Conservation (phyloP, 2,888 invertebrate species). For the Ectobius pallidus region DNA sequence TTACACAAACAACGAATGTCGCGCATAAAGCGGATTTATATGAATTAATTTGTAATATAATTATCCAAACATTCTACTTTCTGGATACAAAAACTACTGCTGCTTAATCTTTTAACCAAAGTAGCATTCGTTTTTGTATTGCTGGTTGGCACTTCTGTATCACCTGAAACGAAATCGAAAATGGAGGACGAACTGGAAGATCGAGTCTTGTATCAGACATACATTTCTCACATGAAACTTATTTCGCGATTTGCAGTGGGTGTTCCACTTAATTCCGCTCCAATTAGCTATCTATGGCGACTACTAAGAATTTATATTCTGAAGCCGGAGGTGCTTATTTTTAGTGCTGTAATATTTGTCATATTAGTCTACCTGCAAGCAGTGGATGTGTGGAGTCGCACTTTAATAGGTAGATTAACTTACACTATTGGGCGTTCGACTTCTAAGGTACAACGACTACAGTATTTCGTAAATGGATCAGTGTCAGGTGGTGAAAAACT, state of each 20-base stretch:
- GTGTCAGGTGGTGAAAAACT: constrained; percentile 53
- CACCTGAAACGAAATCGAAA: constrained; percentile 44
- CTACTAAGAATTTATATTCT: constrained; percentile 77
- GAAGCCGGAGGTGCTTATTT: constrained; percentile 79
- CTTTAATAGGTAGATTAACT: constrained; percentile 71
- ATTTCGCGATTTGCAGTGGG: constrained; percentile 81
- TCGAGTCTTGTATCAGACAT: constrained; percentile 85
- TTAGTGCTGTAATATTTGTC: constrained; percentile 72
- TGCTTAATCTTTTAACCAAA: too few species aligned
- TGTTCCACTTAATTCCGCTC: constrained; percentile 73
- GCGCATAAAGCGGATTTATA: too few species aligned
- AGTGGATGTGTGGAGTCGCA: constrained; percentile 82
- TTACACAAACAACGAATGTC: too few species aligned
- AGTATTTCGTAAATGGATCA: constrained; percentile 43
- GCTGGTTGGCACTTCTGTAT: background rate
- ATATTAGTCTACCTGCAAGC: constrained; percentile 82
- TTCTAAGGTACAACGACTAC: constrained; percentile 58
- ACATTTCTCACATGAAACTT: constrained; percentile 84
- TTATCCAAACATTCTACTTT: too few species aligned
- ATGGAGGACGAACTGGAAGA: constrained; percentile 96
- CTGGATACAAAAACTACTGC: too few species aligned
- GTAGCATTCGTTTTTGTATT: too few species aligned
- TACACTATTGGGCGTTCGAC: constrained; percentile 65
- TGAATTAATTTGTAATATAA: too few species aligned
- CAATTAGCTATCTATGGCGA: constrained; percentile 78